Base-by-base conservation (phyloP, 2,888 invertebrate species). In the Hirtodrosophila cameraria region DNA sequence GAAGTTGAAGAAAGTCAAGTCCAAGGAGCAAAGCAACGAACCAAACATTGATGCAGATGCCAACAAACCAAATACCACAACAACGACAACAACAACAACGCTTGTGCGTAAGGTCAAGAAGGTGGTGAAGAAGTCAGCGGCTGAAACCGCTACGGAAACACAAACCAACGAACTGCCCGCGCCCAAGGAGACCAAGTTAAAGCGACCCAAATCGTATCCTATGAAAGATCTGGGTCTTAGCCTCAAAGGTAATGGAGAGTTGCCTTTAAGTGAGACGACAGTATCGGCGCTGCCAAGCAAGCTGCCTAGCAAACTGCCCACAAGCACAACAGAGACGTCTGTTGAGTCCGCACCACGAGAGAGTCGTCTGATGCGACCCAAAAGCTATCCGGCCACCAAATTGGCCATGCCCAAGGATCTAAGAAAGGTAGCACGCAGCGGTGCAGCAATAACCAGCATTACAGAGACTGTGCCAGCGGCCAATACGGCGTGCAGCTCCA, bases 201-300 rank as follows among this genome's bases (percentile, higher is more conserved):
- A 92, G 18, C 89, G 93, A 8, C 93, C 93, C 1, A 93, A 93
- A 72, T 93, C 93, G 31, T 93, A 92, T 80, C 93, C 93, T 1
- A 90, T 90, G 38, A 93, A 92, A 74, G 90, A 90, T 25, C 59
- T 75, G 0, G 83, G 83, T 4, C 69, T 87, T 3, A 68, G 65
- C 7, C 35, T 85, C 49, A 70, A 66, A 53, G 15, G 31, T 3
- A 55, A 41, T 4, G 3, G 54, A 0, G 84, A 84, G 18, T 39
- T 77, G 15, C 39, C 70, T 0, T 7, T 43, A 23, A 1, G 38
- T 3, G 66, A 59, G 20, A 15, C 53, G 5, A 61, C 57, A 2
- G 18, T 55, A 1, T 45, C 61, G 3, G 35, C 68, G 0, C 28
- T 48, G n/a, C 50, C 67, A 11, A 72, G 30, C 20, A 85, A 76